Conservation (phyloP, 2,113 vertebrate genomes). For the Macquaria australasica region DNA sequence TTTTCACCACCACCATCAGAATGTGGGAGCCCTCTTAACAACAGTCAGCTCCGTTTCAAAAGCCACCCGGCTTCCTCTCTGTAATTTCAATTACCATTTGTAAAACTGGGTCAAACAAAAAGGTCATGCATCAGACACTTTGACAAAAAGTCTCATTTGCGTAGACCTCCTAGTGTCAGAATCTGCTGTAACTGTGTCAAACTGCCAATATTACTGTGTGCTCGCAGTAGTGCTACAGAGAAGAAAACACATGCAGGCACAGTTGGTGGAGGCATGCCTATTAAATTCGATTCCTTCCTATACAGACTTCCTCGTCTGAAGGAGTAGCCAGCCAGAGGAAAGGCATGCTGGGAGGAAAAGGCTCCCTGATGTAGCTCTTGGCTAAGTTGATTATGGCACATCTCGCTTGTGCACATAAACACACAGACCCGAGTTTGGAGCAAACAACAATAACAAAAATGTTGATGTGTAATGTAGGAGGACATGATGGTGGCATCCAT, state of each 20-base stretch:
- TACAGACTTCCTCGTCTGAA: conserved; percentile 44
- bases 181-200: conserved; percentile 40
- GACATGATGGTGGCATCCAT: neutral
- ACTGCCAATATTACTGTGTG: conserved; percentile 37
- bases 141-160: conserved; percentile 43
- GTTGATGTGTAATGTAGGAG: conserved; percentile 14
- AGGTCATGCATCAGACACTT: conserved; percentile 29
- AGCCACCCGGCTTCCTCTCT: neutral
- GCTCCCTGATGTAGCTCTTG: conserved; percentile 49
- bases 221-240: conserved; percentile 47
- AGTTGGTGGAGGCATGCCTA: conserved; percentile 64
- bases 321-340: conserved; percentile 55
- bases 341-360: conserved; percentile 59
- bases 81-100: conserved; percentile 35
- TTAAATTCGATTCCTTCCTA: conserved; percentile 57
- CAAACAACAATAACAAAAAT: conserved; percentile 35
- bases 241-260: conserved; percentile 61
- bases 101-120: conserved; percentile 38
- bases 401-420: conserved; percentile 6
- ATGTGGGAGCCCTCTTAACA: neutral
- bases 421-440: conserved; percentile 10
- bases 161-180: conserved; percentile 29
- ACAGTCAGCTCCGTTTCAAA: conserved; percentile 18
- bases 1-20: conserved; percentile 19
- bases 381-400: conserved; percentile 41